phyloP scores from a whole-genome alignment of 2,888 invertebrate species.

The Spilosoma lubricipeda region DNA sequence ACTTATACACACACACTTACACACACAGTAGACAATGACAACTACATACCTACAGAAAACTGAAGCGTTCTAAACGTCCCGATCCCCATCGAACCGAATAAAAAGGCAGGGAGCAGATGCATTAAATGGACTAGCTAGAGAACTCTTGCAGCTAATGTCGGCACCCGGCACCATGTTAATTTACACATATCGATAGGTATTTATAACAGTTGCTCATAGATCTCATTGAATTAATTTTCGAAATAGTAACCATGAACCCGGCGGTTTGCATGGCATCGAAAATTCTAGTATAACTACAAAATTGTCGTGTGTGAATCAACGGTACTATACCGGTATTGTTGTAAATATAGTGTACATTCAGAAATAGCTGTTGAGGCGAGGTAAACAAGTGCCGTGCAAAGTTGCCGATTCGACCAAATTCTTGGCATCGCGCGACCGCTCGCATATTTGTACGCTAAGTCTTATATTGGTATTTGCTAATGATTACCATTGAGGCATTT shows the following conservation, averaged over 20 bases:
- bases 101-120: too few species aligned
- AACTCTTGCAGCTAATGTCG: not conserved
- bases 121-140: too few species aligned
- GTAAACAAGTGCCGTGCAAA: constrained; percentile 79
- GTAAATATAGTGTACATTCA: constrained; percentile 59
- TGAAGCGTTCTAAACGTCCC: too few species aligned
- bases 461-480: constrained; percentile 61
- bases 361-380: constrained; percentile 73
- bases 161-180: not conserved
- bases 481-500: constrained; percentile 55
- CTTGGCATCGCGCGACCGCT: constrained; percentile 73
- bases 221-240: not conserved
- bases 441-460: constrained; percentile 68
- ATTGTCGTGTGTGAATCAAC: constrained; percentile 55
- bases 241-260: constrained; percentile 2
- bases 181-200: not conserved
- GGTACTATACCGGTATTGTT: constrained; percentile 54
- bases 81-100: too few species aligned
- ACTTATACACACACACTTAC: too few species aligned
- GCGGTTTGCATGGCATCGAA: constrained; percentile 4
- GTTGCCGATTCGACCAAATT: constrained; percentile 77
- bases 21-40: too few species aligned
- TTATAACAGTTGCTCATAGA: not conserved
- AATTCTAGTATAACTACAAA: constrained; percentile 22
- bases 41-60: too few species aligned